Percentiles rank a stretch among this genome's conserved stretches.
phyloP scores from a whole-genome alignment of 1,140 invertebrate species.

The Leucophenga varia region DNA sequence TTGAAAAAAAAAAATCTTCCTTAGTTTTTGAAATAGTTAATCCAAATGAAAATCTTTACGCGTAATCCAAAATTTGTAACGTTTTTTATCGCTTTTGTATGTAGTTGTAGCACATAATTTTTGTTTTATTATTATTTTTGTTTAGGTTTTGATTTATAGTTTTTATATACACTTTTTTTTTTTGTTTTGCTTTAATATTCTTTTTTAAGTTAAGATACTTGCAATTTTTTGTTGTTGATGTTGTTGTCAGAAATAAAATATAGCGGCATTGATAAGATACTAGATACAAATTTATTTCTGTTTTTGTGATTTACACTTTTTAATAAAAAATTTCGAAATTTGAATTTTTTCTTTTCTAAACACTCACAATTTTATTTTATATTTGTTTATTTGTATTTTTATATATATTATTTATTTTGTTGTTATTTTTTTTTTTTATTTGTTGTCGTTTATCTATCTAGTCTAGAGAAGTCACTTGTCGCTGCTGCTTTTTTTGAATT shows the following conservation, averaged over 20 bases:
- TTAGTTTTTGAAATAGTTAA: conserved; percentile 9
- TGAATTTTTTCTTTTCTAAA: conserved; percentile 3
- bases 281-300: no score
- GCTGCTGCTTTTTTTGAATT: no score
- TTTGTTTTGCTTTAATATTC: no score
- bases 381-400: conserved; percentile 6
- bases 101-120: no score
- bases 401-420: conserved; percentile 6
- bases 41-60: conserved; percentile 10
- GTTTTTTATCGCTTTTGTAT: background rate
- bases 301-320: no score
- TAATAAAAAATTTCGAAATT: conserved; percentile 11
- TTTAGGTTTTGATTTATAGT: no score
- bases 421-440: conserved; percentile 4
- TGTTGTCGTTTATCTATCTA: conserved; percentile 14
- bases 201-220: conserved; percentile 6
- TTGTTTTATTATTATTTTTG: no score
- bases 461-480: background rate
- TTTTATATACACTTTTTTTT: background rate
- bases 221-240: conserved; percentile 1
- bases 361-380: background rate
- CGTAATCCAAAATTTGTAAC: conserved; percentile 35
- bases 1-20: no score
- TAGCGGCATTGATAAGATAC: conserved; percentile 18
- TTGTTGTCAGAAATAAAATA: no score